These are phyloP conservation scores for Andrena minutula DNA, from an alignment of 2,888 invertebrate genomes.

Conservation along the genomic window DNA sequence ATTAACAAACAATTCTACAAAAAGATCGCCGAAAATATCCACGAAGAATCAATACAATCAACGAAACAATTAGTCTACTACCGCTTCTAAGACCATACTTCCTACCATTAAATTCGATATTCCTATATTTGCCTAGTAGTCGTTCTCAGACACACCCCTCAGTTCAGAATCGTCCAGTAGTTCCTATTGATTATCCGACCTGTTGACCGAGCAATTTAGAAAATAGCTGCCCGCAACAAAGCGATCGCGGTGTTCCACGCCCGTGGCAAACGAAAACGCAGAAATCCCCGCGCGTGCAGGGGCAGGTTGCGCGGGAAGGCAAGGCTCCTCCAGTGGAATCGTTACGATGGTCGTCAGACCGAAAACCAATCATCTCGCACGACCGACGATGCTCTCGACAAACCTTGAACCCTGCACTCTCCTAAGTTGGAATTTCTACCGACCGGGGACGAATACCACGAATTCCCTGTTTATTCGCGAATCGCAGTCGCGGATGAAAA, in stretches of 20 bases:
- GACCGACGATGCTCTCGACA: conserved; percentile 56
- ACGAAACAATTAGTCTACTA: not conserved
- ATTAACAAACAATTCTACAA: not conserved
- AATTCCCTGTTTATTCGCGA: conserved; percentile 22
- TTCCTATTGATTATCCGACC: conserved; percentile 11
- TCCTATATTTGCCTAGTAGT: not conserved
- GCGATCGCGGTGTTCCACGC: conserved; percentile 3
- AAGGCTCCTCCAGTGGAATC: conserved; percentile 21
- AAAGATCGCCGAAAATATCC: not conserved
- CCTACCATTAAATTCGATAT: not conserved
- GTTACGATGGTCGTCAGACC: conserved; percentile 61
- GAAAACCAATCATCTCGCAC: conserved; percentile 69
- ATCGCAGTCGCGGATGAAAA: conserved; percentile 34
- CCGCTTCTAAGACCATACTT: no score
- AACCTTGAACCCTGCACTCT: conserved; percentile 71
- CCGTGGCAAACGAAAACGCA: conserved; percentile 4
- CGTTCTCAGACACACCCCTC: not conserved
- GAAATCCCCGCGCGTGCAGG: conserved; percentile 25
- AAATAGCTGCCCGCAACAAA: not conserved
- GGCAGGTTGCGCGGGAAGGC: conserved; percentile 14
- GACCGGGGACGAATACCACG: conserved; percentile 5
- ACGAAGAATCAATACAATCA: not conserved
- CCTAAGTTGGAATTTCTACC: conserved; percentile 43
- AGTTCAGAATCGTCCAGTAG: not conserved
- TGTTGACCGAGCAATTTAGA: conserved; percentile 8